Conservation (phyloP, 2,797 vertebrate genomes). For the Crax fasciolata region DNA sequence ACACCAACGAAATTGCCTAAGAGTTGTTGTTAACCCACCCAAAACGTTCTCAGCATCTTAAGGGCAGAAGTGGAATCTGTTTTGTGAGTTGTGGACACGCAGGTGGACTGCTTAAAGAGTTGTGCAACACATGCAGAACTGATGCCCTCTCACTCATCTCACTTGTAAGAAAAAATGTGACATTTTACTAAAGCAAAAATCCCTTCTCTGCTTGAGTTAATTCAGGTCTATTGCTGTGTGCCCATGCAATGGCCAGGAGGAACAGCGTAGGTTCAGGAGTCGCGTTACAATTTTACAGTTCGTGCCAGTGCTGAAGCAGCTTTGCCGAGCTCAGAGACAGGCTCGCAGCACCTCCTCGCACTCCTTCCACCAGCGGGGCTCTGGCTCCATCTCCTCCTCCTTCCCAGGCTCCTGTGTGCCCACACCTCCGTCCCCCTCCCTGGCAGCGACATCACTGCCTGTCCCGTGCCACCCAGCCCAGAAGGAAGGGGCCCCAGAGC, state of each 20-base stretch:
- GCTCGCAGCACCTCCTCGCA: background rate
- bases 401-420: background rate
- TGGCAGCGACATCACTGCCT: background rate
- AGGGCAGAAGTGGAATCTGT: background rate
- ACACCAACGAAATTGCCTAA: background rate
- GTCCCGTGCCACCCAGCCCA: background rate
- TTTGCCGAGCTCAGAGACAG: background rate
- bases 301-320: background rate
- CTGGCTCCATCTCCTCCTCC: fast-evolving
- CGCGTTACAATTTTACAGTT: background rate
- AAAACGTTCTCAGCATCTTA: background rate
- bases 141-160: background rate
- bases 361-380: background rate
- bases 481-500: background rate
- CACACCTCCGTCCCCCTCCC: background rate
- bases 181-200: background rate
- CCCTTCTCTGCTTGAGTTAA: background rate
- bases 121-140: background rate
- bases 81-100: background rate
- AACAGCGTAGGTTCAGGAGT: background rate
- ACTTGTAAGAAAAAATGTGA: background rate
- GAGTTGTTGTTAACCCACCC: background rate
- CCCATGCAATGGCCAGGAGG: fast-evolving
- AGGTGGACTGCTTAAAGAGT: background rate
- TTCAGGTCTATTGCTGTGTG: background rate